phyloP scores from a whole-genome alignment of 2,113 vertebrate genomes.

The Elaphurus davidianus region DNA sequence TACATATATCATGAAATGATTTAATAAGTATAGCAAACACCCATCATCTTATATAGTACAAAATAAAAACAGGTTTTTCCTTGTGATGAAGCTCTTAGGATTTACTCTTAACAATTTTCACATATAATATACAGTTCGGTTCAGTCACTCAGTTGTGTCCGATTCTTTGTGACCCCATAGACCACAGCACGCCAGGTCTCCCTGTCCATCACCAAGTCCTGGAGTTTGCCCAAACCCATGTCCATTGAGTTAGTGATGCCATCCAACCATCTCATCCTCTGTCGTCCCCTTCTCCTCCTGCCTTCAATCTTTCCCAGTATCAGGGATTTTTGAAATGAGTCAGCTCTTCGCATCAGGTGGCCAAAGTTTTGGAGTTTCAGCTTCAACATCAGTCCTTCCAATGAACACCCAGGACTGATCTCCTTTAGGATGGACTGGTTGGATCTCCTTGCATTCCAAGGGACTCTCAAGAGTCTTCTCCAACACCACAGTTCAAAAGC shows the following conservation, averaged over 20 bases:
- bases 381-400: not conserved
- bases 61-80: not conserved
- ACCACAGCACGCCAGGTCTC: not conserved
- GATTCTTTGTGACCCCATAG: not conserved
- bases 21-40: not conserved
- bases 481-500: not conserved
- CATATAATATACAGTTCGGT: not conserved
- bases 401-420: not conserved
- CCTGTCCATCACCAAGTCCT: not conserved
- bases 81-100: not conserved
- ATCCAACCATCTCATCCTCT: not conserved
- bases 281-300: not conserved
- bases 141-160: not conserved
- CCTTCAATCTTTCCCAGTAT: not conserved
- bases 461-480: not conserved
- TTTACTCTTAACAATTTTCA: not conserved
- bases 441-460: not conserved
- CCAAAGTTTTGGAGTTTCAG: not conserved
- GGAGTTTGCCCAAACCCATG: not conserved
- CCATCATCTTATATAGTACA: not conserved
- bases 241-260: not conserved
- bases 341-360: not conserved
- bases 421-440: not conserved
- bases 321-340: not conserved
- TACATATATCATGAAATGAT: not conserved